A percentile compares a stretch with the other conserved stretches of the same genome.
phyloP scores from a whole-genome alignment of 2,797 vertebrate species.

The Schizopygopsis pylzovi region DNA sequence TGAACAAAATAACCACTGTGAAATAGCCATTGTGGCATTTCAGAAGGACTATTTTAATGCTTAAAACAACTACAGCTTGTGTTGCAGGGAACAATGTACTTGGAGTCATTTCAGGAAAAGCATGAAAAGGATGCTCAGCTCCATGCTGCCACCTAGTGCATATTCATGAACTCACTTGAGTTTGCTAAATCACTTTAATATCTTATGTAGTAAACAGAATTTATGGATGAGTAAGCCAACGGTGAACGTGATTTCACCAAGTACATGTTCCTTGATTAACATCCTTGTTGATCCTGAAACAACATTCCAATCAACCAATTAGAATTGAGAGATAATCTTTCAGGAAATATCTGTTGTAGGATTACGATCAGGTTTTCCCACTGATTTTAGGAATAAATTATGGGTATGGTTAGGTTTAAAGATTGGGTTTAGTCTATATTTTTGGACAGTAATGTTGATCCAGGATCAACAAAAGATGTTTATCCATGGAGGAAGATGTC shows the following conservation, averaged over 20 bases:
- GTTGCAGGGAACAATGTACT: constrained; percentile 21
- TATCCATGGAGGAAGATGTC: too few species aligned
- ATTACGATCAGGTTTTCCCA: not conserved
- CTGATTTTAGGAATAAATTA: not conserved
- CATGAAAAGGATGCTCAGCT: constrained; percentile 1
- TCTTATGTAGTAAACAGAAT: not conserved
- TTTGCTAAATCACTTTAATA: not conserved
- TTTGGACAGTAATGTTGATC: too few species aligned
- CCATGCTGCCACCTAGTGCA: constrained; percentile 66
- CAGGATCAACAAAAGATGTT: too few species aligned
- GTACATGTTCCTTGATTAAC: not conserved
- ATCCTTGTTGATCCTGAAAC: not conserved
- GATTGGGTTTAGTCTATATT: too few species aligned
- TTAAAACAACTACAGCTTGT: constrained; percentile 35
- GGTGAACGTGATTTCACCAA: not conserved
- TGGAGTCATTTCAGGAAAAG: not conserved
- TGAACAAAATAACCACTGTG: constrained; percentile 29
- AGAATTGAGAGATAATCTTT: not conserved
- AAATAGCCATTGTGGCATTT: constrained; percentile 39
- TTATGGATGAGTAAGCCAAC: not conserved
- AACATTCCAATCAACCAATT: not conserved
- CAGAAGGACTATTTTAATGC: constrained; percentile 1
- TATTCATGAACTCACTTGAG: not conserved
- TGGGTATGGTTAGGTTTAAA: not conserved
- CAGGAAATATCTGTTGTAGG: not conserved